Percentiles rank a stretch among this genome's conserved stretches.
Evolutionary conservation across 2,797 vertebrate genomes (phyloP).

Genomic region (Anguilla obscura): DNA sequence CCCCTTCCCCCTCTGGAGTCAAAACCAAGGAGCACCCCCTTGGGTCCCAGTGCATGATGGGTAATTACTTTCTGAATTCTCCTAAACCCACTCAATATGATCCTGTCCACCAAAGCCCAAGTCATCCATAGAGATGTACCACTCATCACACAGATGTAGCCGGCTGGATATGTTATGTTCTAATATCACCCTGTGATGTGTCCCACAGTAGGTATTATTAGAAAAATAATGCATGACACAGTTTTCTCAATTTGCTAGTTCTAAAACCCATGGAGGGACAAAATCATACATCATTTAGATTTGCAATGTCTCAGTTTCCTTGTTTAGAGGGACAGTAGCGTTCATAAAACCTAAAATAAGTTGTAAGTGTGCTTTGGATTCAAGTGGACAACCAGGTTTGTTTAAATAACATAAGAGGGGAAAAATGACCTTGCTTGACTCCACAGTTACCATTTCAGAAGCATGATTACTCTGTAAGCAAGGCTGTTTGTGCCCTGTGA

Average conservation of each 20-base stretch:
- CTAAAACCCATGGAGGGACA: background rate
- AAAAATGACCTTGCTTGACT: background rate
- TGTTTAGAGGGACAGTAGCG: background rate
- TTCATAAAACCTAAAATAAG: background rate
- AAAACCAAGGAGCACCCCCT: constrained; percentile 54
- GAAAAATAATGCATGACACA: constrained; percentile 13
- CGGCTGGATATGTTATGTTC: background rate
- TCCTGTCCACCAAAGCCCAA: background rate
- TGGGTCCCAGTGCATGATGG: constrained; percentile 52
- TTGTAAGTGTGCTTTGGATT: background rate
- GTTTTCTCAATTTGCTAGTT: constrained; percentile 9
- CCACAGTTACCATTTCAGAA: background rate
- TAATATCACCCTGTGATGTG: background rate
- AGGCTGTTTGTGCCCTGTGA: background rate
- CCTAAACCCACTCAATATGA: constrained; percentile 14
- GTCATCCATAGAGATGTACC: background rate
- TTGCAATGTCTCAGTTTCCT: background rate
- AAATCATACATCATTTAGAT: constrained; percentile 7
- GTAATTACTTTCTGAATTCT: constrained; percentile 44
- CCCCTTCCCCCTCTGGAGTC: constrained; percentile 41
- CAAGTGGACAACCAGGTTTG: background rate
- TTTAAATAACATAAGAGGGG: background rate
- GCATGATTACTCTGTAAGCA: background rate
- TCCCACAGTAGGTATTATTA: background rate
- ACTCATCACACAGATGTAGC: background rate